phyloP scores from a whole-genome alignment of 2,888 invertebrate species.

The Limenitis camilla region DNA sequence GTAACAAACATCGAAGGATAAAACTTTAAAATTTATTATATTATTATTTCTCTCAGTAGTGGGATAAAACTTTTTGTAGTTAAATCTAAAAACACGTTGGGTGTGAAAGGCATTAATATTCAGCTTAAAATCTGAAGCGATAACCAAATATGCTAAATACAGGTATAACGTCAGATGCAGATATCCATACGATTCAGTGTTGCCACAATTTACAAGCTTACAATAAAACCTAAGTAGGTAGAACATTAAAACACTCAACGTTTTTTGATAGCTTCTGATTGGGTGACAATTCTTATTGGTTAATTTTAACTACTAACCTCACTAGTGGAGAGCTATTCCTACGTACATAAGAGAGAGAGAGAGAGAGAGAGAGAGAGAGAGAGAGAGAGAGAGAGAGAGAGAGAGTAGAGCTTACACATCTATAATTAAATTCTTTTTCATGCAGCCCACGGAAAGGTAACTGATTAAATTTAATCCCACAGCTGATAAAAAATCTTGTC shows the following conservation, averaged over 20 bases:
- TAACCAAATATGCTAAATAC: conserved; percentile 58
- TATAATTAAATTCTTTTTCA: too few species aligned
- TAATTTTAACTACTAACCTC: neutral
- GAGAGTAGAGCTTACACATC: too few species aligned
- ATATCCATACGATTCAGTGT: conserved; percentile 30
- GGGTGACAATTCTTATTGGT: too few species aligned
- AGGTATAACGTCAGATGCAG: conserved; percentile 56
- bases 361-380: neutral
- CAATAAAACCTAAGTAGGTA: too few species aligned
- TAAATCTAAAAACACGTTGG: neutral
- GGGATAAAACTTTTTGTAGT: neutral
- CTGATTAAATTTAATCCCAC: too few species aligned
- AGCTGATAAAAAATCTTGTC: too few species aligned
- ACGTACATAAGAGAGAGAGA: neutral
- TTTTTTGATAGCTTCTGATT: too few species aligned
- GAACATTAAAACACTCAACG: too few species aligned
- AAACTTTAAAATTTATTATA: too few species aligned
- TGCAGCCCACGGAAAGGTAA: too few species aligned
- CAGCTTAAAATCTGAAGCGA: conserved; percentile 43
- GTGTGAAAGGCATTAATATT: conserved; percentile 18
- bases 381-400: neutral
- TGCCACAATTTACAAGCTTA: conserved; percentile 28
- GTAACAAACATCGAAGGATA: too few species aligned
- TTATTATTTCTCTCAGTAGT: too few species aligned
- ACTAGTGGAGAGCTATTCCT: neutral